Percentiles rank a stretch among this genome's conserved stretches.
phyloP scores from a whole-genome alignment of 2,888 invertebrate genomes.

The Melanostoma scalare region DNA sequence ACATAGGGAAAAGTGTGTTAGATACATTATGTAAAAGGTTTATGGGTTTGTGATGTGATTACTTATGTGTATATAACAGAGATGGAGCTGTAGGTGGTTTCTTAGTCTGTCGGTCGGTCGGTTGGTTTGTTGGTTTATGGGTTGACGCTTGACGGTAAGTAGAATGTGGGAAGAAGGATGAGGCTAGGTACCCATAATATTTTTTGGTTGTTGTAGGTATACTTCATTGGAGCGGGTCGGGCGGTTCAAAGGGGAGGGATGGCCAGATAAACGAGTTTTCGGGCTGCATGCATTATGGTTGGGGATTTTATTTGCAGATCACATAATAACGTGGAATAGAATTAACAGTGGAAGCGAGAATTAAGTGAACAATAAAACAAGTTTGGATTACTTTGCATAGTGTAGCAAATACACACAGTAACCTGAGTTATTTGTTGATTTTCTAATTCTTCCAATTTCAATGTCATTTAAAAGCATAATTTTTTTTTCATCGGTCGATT shows the following conservation, averaged over 20 bases:
- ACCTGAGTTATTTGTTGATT: too few relatives aligned
- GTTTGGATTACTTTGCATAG: not conserved
- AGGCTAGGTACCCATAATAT: not conserved
- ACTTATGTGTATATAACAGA: conserved; percentile 52
- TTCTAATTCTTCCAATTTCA: too few relatives aligned
- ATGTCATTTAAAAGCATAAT: too few relatives aligned
- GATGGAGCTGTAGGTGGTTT: conserved; percentile 68
- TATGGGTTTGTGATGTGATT: conserved; percentile 72
- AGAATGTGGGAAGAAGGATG: conserved; percentile 15
- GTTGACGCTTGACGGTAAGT: conserved; percentile 2
- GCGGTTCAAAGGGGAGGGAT: conserved; percentile 36
- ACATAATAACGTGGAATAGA: conserved; percentile 68
- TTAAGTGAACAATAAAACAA: conserved; percentile 49
- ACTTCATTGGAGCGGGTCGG: conserved; percentile 16
- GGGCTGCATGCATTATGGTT: conserved; percentile 71
- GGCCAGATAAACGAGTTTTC: conserved; percentile 72
- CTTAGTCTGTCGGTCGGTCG: conserved; percentile 48
- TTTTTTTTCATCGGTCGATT: too few relatives aligned
- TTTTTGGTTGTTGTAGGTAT: conserved; percentile 31
- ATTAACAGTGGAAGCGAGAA: conserved; percentile 60
- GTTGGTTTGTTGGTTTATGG: conserved; percentile 49
- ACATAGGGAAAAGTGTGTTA: conserved; percentile 69
- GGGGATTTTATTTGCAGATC: conserved; percentile 71
- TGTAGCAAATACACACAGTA: too few relatives aligned
- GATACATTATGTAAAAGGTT: conserved; percentile 70